A percentile compares a stretch with the other conserved stretches of the same genome.
Conservation (phyloP, 2,797 vertebrate species). For the Helostoma temminkii region DNA sequence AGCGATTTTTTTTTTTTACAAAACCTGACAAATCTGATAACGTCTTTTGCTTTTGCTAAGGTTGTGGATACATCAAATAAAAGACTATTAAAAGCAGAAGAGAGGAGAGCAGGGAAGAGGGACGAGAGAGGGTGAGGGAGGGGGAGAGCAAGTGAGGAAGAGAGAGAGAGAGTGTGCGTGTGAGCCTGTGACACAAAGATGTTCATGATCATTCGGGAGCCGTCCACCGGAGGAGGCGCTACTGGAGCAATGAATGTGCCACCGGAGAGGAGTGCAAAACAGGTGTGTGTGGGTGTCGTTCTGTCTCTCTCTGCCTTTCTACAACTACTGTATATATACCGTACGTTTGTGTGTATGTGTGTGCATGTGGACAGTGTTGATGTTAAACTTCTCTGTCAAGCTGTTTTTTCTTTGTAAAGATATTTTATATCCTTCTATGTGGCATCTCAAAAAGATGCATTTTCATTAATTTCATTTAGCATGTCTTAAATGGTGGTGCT, state of each 20-base stretch:
- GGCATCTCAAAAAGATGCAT: background rate
- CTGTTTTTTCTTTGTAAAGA: background rate
- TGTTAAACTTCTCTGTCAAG: background rate
- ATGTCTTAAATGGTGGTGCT: background rate
- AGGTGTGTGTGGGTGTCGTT: slow-evolving; percentile 71
- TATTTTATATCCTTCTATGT: background rate
- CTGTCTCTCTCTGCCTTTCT: background rate
- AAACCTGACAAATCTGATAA: background rate
- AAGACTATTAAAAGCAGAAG: slow-evolving; percentile 4
- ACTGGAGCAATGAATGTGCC: slow-evolving; percentile 62
- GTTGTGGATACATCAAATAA: slow-evolving; percentile 4
- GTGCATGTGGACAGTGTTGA: background rate
- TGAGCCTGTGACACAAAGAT: slow-evolving; percentile 72
- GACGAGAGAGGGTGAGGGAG: slow-evolving; percentile 50
- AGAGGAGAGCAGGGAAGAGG: slow-evolving; percentile 54
- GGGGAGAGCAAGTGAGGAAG: slow-evolving; percentile 41
- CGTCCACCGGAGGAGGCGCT: slow-evolving; percentile 65
- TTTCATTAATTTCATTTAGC: background rate
- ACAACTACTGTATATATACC: background rate
- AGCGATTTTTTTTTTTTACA: background rate
- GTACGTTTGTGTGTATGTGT: background rate
- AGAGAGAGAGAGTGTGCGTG: slow-evolving; percentile 44
- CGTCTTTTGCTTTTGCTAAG: background rate
- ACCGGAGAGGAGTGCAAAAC: slow-evolving; percentile 79
- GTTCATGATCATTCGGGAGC: slow-evolving; percentile 88